Percentiles rank a stretch among this genome's conserved stretches.
phyloP scores from a whole-genome alignment of 2,888 invertebrate genomes.

The Sipunculus nudus region DNA sequence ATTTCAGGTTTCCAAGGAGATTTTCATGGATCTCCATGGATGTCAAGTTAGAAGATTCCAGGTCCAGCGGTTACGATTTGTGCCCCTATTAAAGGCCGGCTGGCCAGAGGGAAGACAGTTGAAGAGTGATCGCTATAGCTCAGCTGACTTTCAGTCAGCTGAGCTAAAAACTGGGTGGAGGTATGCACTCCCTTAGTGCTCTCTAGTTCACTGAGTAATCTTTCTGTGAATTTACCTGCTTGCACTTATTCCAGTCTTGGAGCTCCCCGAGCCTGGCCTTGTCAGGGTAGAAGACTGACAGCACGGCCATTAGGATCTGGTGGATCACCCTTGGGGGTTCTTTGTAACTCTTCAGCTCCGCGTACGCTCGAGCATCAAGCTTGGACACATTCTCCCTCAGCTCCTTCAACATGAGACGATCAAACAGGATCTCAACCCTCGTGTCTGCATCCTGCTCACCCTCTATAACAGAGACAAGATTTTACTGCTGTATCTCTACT shows the following conservation, averaged over 20 bases:
- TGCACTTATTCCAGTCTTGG: conserved; percentile 59
- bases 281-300: conserved; percentile 57
- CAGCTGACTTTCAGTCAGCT: no score
- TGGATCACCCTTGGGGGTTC: conserved; percentile 59
- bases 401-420: conserved; percentile 64
- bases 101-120: no score
- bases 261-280: conserved; percentile 54
- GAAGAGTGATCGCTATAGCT: no score
- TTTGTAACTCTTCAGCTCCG: conserved; percentile 63
- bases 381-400: conserved; percentile 60
- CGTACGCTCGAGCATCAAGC: conserved; percentile 58
- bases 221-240: conserved; percentile 53
- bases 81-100: no score
- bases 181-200: no score
- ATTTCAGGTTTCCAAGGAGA: no score
- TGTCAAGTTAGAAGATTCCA: no score
- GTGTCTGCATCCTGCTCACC: conserved; percentile 54
- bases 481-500: not conserved
- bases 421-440: conserved; percentile 64
- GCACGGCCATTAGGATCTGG: conserved; percentile 57
- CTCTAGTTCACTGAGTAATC: no score
- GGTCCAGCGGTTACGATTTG: no score
- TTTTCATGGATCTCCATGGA: no score
- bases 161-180: no score
- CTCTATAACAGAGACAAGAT: conserved; percentile 44